These are phyloP conservation scores for Dryobota labecula DNA, from an alignment of 2,888 invertebrate genomes.

Conservation along the genomic window DNA sequence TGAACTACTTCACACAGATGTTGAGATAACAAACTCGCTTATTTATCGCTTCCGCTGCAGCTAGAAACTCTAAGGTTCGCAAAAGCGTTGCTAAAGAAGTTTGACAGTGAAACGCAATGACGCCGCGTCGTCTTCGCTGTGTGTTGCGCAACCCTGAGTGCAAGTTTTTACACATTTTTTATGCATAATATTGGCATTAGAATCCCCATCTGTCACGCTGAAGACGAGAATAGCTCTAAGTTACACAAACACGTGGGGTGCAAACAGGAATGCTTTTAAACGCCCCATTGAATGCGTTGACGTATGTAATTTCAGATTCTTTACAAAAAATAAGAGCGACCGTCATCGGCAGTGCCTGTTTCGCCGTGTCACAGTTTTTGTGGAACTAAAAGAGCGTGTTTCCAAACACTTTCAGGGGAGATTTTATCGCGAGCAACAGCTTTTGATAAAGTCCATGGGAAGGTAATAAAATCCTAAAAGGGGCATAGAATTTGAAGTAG, in stretches of 20 bases:
- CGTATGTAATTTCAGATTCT: conserved; percentile 86
- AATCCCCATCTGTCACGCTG: conserved; percentile 69
- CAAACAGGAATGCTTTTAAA: conserved; percentile 81
- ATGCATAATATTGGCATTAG: conserved; percentile 71
- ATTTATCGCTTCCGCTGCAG: conserved; percentile 45
- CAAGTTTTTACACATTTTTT: conserved; percentile 66
- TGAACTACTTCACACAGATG: conserved; percentile 43
- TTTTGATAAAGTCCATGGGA: conserved; percentile 66
- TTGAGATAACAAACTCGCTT: conserved; percentile 38
- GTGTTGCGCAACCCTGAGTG: conserved; percentile 52
- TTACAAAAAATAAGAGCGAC: conserved; percentile 79
- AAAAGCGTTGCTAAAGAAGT: conserved; percentile 38
- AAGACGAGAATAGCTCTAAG: conserved; percentile 73
- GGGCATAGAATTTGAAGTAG: conserved; percentile 63
- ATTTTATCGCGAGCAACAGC: conserved; percentile 69
- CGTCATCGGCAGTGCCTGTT: conserved; percentile 68
- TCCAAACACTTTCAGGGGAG: conserved; percentile 68
- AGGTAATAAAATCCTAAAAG: conserved; percentile 68
- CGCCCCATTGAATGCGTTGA: conserved; percentile 84
- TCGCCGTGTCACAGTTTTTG: conserved; percentile 66
- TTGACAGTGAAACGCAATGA: conserved; percentile 32
- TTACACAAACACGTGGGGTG: conserved; percentile 75
- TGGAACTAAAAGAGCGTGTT: conserved; percentile 64
- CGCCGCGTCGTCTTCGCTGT: conserved; percentile 36
- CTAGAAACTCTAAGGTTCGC: conserved; percentile 16